Conservation (phyloP, 2,797 vertebrate genomes). For the Salarias fasciatus region DNA sequence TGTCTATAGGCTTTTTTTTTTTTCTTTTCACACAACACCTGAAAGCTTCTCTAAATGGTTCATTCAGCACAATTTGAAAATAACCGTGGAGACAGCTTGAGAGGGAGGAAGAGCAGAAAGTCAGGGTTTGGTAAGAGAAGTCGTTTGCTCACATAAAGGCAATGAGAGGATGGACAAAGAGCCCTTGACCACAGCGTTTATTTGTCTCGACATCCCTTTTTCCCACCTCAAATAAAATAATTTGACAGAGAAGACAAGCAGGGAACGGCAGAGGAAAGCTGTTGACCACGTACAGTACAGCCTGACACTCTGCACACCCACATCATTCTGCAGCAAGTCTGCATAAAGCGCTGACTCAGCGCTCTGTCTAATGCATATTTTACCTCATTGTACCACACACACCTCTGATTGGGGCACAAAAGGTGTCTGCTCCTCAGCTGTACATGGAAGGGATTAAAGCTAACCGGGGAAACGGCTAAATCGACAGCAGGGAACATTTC, state of each 20-base stretch:
- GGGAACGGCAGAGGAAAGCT: not conserved
- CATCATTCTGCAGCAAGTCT: constrained; percentile 46
- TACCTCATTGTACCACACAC: constrained; percentile 13
- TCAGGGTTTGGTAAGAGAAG: constrained; percentile 29
- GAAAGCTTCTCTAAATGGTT: constrained; percentile 25
- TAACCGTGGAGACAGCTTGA: constrained; percentile 32
- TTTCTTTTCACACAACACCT: constrained; percentile 8
- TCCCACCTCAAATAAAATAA: constrained; percentile 37
- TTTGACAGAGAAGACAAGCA: constrained; percentile 15
- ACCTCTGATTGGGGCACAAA: constrained; percentile 24
- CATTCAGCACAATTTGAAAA: constrained; percentile 57
- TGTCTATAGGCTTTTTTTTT: not conserved
- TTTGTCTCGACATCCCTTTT: constrained; percentile 39
- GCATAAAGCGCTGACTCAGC: constrained; percentile 43
- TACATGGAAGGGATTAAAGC: constrained; percentile 8
- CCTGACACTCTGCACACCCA: constrained; percentile 37
- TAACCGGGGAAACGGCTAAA: constrained; percentile 11
- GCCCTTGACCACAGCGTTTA: constrained; percentile 48
- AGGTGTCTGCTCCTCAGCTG: constrained; percentile 12
- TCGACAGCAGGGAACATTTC: constrained; percentile 3
- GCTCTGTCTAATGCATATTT: constrained; percentile 29
- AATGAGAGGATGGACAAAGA: constrained; percentile 33
- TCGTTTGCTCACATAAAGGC: constrained; percentile 30
- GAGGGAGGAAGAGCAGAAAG: not conserved
- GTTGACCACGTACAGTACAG: constrained; percentile 11